A percentile compares a stretch with the other conserved stretches of the same genome.
These are phyloP conservation scores for Passer montanus DNA, from an alignment of 2,113 vertebrate species.

Conservation along the genomic window DNA sequence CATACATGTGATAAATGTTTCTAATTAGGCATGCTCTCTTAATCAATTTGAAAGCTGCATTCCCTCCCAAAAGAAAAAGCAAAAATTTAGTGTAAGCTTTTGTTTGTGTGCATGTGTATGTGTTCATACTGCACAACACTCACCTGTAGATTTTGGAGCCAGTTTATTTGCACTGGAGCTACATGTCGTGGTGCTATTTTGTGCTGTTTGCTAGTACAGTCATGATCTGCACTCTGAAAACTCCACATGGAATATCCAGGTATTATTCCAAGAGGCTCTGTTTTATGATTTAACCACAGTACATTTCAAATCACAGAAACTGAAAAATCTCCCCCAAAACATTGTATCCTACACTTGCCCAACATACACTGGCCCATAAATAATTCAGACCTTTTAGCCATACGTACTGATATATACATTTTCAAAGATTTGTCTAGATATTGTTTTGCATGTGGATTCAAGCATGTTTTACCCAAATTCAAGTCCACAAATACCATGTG, in stretches of 20 bases:
- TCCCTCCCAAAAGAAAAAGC: not conserved
- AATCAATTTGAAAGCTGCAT: not conserved
- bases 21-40: not conserved
- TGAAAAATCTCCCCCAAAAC: not conserved
- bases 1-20: slow-evolving; percentile 28
- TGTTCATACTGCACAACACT: not conserved
- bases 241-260: not conserved
- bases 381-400: not conserved
- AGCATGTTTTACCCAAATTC: not conserved
- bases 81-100: not conserved
- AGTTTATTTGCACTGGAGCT: not conserved
- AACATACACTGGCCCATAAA: not conserved
- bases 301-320: not conserved
- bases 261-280: not conserved
- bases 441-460: not conserved
- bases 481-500: not conserved
- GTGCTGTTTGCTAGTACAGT: not conserved
- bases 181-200: not conserved
- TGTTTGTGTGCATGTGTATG: not conserved
- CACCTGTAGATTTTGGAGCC: not conserved
- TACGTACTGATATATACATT: not conserved
- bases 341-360: fast-evolving
- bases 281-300: not conserved
- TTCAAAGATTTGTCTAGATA: not conserved
- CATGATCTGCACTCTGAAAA: not conserved